These are phyloP conservation scores for Tarsius wallacei DNA, from an alignment of 2,797 vertebrate genomes.

Conservation along the genomic window DNA sequence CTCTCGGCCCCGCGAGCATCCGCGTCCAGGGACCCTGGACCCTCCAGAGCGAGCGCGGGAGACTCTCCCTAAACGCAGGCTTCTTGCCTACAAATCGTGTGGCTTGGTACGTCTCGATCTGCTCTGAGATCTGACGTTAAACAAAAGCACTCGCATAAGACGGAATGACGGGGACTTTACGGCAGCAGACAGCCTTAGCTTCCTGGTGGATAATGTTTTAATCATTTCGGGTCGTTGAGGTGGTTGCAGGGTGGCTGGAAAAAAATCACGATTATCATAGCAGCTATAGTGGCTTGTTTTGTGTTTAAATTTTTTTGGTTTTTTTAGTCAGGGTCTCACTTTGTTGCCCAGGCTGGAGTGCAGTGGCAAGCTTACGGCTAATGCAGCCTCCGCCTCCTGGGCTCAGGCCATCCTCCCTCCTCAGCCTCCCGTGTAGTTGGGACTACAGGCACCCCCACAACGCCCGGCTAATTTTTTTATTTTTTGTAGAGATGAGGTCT, in stretches of 20 bases:
- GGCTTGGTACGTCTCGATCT: conserved; percentile 75
- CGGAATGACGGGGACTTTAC: conserved; percentile 64
- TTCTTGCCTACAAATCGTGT: conserved; percentile 79
- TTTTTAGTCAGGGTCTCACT: not conserved
- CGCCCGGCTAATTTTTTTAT: no score
- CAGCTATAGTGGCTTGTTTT: not conserved
- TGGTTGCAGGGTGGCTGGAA: not conserved
- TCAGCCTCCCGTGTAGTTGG: no score
- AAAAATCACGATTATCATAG: not conserved
- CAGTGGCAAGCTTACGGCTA: no score
- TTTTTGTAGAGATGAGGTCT: no score
- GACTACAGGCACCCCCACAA: no score
- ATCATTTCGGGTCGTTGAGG: conserved; percentile 24
- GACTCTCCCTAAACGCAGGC: conserved; percentile 76
- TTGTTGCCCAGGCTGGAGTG: no score
- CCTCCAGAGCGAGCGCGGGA: conserved; percentile 51
- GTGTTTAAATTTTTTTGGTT: not conserved
- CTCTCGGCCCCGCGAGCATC: not conserved
- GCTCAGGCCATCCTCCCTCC: no score
- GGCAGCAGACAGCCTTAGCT: conserved; percentile 55
- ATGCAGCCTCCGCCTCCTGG: no score
- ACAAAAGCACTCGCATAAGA: conserved; percentile 78
- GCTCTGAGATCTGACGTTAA: conserved; percentile 70
- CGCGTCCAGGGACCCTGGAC: not conserved
- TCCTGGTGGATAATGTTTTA: conserved; percentile 56